These are phyloP conservation scores for Alces alces DNA, from an alignment of 2,113 vertebrate genomes.

Conservation along the genomic window DNA sequence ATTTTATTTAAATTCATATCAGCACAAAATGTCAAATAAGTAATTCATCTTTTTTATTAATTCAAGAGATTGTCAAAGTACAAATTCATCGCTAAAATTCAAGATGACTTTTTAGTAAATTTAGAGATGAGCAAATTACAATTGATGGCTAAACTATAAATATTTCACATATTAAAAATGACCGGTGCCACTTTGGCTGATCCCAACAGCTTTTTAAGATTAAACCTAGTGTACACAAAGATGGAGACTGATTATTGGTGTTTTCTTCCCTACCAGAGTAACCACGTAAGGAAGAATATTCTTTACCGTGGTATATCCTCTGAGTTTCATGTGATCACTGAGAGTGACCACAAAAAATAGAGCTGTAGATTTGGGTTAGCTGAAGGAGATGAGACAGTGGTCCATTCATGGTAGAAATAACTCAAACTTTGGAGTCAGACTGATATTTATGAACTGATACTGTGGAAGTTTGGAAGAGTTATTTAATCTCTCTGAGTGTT, in stretches of 20 bases:
- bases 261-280: neutral
- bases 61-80: neutral
- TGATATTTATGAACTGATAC: neutral
- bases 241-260: neutral
- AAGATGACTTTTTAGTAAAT: slow-evolving; percentile 25
- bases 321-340: neutral
- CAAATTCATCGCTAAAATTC: neutral
- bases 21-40: neutral
- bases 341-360: neutral
- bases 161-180: neutral
- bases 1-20: slow-evolving; percentile 26
- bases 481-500: neutral
- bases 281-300: accelerated
- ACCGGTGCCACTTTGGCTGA: neutral
- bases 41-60: neutral
- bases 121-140: neutral
- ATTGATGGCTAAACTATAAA: neutral
- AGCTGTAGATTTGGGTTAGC: neutral
- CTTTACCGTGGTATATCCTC: neutral
- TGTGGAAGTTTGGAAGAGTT: neutral
- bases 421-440: neutral
- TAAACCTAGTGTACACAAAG: neutral
- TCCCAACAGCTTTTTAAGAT: neutral
- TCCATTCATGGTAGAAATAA: neutral
- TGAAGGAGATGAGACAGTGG: neutral